Conservation (phyloP, 2,113 vertebrate genomes). For the Lates calcarifer region DNA sequence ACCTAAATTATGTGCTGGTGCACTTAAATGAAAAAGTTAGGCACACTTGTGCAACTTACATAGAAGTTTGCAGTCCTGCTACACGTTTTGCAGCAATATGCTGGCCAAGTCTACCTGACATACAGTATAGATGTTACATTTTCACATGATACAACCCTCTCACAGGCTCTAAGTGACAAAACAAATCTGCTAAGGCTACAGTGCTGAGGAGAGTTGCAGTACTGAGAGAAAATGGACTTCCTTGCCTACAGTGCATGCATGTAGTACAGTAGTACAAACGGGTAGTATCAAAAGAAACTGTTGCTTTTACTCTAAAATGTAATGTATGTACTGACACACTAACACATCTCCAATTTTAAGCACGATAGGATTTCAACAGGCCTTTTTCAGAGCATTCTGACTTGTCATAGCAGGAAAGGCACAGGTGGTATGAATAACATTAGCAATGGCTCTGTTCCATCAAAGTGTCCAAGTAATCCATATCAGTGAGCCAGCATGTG, state of each 20-base stretch:
- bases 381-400: background rate
- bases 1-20: background rate
- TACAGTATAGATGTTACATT: background rate
- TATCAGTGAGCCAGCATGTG: background rate
- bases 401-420: background rate
- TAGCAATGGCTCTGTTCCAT: background rate
- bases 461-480: constrained; percentile 2
- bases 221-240: background rate
- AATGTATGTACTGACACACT: background rate
- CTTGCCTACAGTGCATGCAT: background rate
- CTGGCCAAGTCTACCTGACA: background rate
- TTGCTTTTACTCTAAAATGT: background rate
- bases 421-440: background rate
- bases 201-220: background rate
- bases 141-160: background rate
- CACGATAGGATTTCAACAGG: background rate
- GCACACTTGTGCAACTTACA: background rate
- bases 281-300: background rate
- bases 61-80: too few species aligned
- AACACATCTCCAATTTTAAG: background rate
- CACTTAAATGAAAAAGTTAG: background rate
- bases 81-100: constrained; percentile 3
- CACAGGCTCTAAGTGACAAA: background rate
- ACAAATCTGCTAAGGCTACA: background rate
- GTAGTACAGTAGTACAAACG: background rate